phyloP scores from a whole-genome alignment of 2,797 vertebrate genomes.

The Platyrinchus mystaceus region DNA sequence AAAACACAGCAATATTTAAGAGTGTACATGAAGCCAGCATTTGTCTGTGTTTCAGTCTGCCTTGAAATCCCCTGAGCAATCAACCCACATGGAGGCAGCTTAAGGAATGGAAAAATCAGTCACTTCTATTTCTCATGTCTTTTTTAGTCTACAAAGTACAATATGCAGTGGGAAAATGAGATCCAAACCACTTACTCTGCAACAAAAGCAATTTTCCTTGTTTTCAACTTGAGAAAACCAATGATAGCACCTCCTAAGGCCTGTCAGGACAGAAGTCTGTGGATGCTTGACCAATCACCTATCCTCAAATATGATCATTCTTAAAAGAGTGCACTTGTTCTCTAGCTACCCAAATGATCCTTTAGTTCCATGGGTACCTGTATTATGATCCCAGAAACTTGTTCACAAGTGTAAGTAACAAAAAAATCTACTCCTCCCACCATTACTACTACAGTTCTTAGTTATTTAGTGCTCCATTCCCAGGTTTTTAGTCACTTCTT shows the following conservation, averaged over 20 bases:
- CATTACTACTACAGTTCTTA: background rate
- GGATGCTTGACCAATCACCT: background rate
- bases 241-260: background rate
- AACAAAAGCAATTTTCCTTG: background rate
- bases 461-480: background rate
- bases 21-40: conserved; percentile 50
- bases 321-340: background rate
- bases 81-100: conserved; percentile 60
- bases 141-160: conserved; percentile 47
- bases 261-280: background rate
- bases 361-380: background rate
- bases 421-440: background rate
- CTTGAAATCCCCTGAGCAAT: conserved; percentile 69
- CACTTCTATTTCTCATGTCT: conserved; percentile 64
- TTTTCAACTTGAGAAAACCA: background rate
- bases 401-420: background rate
- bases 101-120: conserved; percentile 66
- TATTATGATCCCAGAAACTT: background rate
- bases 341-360: background rate
- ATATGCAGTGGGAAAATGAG: conserved; percentile 44
- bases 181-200: conserved; percentile 30
- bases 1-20: conserved; percentile 65
- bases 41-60: conserved; percentile 70
- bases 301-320: background rate
- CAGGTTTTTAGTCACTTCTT: background rate